Evolutionary conservation across 2,888 invertebrate species (phyloP), one percentile per base, ranked within the genome.

Genomic region (Nomada goodeniana): DNA sequence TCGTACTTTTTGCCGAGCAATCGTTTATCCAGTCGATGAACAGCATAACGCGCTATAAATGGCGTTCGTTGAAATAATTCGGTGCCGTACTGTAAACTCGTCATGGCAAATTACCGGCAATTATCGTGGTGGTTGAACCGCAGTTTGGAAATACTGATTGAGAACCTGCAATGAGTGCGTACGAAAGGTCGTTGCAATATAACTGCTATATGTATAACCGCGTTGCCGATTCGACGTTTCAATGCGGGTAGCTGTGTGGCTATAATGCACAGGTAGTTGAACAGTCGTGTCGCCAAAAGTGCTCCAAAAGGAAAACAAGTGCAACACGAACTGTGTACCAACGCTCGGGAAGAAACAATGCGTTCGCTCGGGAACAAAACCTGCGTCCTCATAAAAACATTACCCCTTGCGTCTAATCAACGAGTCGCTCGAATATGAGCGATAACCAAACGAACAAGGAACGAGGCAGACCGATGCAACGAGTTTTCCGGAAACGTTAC

Each of bases 101-200:
- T 73, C 80, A 70, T 55, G 53, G 80, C 61, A 50, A 84, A 85
- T 85, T 86, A 83, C 70, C 71, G 63, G 63, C 84, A 68, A 86
- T 86, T 86, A 86, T 69, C 77, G 60, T 65, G 55, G 61, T 72
- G 55, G 55, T n/a, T 26, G 18, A 36, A 64, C 55, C 71, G 52
- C 63, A 44, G 57, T 55, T 29, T 36, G 53, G 42, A 65, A 73
- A 75, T 75, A 42, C 26, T 23, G 36, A 61, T 23, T 15, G 50
- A 20, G 23, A 71, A 18, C 36, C 36, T 61, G 36, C 36, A 61
- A 71, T 61, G 18, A 60, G 71, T 26, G n/a, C 36, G 29, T 71
- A 18, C 52, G 42, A 13, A 63, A 67, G 52, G 29, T 64, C 42
- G 57, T 52, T 61, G 63, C 63, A 64, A 64, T 79, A 20, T 20